A percentile compares a stretch with the other conserved stretches of the same genome.
These are phyloP conservation scores for Trididemnum miniatum DNA, from an alignment of 23 tunicate genomes.

Conservation along the genomic window DNA sequence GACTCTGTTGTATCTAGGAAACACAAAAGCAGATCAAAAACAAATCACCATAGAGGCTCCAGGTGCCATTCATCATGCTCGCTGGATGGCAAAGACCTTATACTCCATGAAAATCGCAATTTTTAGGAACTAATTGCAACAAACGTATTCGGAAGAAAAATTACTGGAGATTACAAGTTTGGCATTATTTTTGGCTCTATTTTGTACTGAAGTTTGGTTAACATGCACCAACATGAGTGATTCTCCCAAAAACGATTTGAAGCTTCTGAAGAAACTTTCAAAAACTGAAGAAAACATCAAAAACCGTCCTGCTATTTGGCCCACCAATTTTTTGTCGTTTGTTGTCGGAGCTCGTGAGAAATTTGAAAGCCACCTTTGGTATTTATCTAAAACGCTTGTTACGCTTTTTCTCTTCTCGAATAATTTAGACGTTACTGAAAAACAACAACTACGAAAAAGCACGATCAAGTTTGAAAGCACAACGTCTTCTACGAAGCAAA, in stretches of 20 bases:
- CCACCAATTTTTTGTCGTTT: background rate
- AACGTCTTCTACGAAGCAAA: background rate
- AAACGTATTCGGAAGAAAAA: background rate
- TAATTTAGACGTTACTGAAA: background rate
- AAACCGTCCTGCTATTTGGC: background rate
- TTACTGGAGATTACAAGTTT: background rate
- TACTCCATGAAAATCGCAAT: background rate
- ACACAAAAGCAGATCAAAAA: too few species aligned
- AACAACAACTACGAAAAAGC: background rate
- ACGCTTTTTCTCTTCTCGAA: background rate
- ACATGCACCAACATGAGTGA: background rate
- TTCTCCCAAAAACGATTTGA: background rate
- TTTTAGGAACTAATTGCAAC: background rate
- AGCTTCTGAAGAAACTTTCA: background rate
- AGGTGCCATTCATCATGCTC: background rate
- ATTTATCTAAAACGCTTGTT: slow-evolving; percentile 1
- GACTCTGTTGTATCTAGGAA: background rate
- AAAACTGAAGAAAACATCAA: background rate
- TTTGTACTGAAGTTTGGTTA: background rate
- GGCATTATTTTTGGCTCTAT: background rate
- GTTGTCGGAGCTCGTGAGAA: background rate
- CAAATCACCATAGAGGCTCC: too few species aligned
- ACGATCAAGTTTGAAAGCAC: background rate
- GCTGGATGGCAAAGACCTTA: background rate
- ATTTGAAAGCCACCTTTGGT: background rate